Base-by-base conservation (phyloP, 2,888 invertebrate species). In the Alloscopus bannaensis region DNA sequence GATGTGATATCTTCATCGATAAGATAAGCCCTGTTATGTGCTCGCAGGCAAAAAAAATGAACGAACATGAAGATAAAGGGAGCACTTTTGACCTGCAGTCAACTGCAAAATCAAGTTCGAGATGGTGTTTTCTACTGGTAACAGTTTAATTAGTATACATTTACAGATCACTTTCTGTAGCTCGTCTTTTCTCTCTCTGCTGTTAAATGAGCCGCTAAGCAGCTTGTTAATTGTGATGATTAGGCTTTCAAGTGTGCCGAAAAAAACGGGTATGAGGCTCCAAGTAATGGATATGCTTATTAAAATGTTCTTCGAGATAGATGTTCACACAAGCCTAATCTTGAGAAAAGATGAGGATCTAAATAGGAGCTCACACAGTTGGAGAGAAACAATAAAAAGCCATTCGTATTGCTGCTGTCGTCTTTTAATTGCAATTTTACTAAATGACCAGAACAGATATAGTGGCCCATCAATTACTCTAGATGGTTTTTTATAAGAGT, bases 161-260 rank as follows among this genome's bases (percentile, higher is more conserved):
- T 72, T 72, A 64, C 72, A 72, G 59, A 59, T 29, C 59, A 50
- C 20, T 18, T 50, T 18, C 36, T 8, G 36, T 45, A 59, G 45
- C 40, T 40, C 52, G 31, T n/a, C 36, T 20, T 57, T 36, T 26
- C 40, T 31, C 31, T 29, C 36, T 66, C 31, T 50, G 16, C 26
- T 57, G 62, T 62, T 72, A 72, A 64, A 72, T 72, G 72, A 64
- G 52, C 64, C 72, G 64, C 64, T 64, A 62, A 62, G 72, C 64
- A 64, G 62, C 72, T 52, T 62, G 36, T 64, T 52, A 72, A 52
- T 72, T 52, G 72, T 22, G 52, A 16, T 72, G 72, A 72, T 72
- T 72, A 72, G 47, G 60, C 52, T 52, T 62, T 62, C 29, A 60
- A 62, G 36, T 45, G 45, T 45, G 47, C 42, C 45, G 60, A 47